Conservation (phyloP, 2,797 vertebrate species). For the Malacoraja senta region DNA sequence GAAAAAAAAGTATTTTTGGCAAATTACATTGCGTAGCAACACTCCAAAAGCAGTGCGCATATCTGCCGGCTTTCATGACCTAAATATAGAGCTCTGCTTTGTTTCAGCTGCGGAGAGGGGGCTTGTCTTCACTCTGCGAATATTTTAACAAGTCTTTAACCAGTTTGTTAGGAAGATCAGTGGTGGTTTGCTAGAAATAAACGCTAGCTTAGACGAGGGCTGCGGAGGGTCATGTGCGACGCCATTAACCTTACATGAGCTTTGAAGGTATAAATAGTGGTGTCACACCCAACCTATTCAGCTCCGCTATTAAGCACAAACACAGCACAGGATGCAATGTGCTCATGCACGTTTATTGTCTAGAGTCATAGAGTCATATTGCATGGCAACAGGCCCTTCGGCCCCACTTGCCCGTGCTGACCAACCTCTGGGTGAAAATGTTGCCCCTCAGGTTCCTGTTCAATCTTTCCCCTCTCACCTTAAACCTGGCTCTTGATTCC, state of each 20-base stretch:
- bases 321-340: background rate
- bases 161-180: constrained; percentile 10
- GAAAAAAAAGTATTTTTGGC: background rate
- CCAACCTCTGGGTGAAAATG: too few species aligned
- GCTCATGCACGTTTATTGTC: background rate
- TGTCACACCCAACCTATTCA: background rate
- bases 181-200: background rate
- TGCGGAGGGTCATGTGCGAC: background rate
- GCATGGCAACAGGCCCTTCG: too few species aligned
- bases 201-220: background rate
- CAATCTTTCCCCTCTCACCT: too few species aligned
- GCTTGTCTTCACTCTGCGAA: background rate
- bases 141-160: constrained; percentile 5
- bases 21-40: background rate
- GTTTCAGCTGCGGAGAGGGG: background rate
- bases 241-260: background rate
- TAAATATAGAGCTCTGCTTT: background rate
- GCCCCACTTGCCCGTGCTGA: too few species aligned
- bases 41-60: background rate
- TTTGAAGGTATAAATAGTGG: constrained; percentile 19
- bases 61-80: background rate
- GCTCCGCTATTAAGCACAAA: background rate
- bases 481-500: too few species aligned
- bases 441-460: too few species aligned
- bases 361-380: background rate